These are phyloP conservation scores for Pogonocherus hispidulus DNA, from an alignment of 2,888 invertebrate species.

Conservation along the genomic window DNA sequence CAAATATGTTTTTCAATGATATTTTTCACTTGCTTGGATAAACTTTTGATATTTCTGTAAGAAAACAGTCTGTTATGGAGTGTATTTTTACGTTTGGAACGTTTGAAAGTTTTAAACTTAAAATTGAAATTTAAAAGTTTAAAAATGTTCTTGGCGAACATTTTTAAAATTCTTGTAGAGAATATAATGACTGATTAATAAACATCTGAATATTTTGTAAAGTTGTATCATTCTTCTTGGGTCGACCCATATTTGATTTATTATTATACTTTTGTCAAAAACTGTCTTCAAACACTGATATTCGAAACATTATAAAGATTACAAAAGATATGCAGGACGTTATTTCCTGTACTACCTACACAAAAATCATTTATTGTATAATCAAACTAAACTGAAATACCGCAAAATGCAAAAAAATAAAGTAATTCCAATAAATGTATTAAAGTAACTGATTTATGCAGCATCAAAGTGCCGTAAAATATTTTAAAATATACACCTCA, in stretches of 20 bases:
- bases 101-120: not conserved
- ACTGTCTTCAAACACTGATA: too few relatives aligned
- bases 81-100: not conserved
- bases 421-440: too few relatives aligned
- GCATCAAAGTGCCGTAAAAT: too few relatives aligned
- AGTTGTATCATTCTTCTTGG: not conserved
- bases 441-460: too few relatives aligned
- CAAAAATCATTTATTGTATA: too few relatives aligned
- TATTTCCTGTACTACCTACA: too few relatives aligned
- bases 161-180: not conserved
- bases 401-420: too few relatives aligned
- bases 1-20: not conserved
- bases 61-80: not conserved
- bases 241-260: not conserved
- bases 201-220: not conserved
- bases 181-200: not conserved
- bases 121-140: not conserved
- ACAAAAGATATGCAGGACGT: too few relatives aligned
- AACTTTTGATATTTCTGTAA: not conserved
- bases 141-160: not conserved
- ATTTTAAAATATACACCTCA: too few relatives aligned
- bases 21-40: not conserved
- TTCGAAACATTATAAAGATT: too few relatives aligned
- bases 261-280: too few relatives aligned
- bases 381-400: too few relatives aligned